These are phyloP conservation scores for Acleris sparsana DNA, from an alignment of 2,888 invertebrate genomes.

Conservation along the genomic window DNA sequence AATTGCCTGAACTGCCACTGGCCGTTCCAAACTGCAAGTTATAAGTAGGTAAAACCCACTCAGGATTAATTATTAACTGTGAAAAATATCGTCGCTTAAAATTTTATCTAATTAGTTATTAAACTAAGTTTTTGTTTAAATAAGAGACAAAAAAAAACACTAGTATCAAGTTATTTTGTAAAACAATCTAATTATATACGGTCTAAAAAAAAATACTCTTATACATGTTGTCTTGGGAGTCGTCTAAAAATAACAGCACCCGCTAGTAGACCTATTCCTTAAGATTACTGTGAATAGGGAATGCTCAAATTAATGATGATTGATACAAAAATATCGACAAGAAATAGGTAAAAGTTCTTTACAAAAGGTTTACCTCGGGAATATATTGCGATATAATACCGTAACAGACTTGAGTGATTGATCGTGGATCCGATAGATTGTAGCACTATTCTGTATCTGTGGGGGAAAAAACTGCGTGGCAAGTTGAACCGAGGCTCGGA, in stretches of 20 bases:
- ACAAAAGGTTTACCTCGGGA: conserved; percentile 31
- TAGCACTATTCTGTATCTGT: conserved; percentile 31
- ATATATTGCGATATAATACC: conserved; percentile 28
- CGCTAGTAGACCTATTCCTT: no score
- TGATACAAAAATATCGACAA: conserved; percentile 23
- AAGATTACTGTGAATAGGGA: no score
- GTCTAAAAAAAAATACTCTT: no score
- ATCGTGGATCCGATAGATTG: conserved; percentile 34
- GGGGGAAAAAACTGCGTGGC: conserved; percentile 29
- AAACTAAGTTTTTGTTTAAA: no score
- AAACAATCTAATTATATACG: no score
- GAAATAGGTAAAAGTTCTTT: conserved; percentile 32
- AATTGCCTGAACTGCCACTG: conserved; percentile 31
- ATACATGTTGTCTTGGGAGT: no score
- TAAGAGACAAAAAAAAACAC: no score
- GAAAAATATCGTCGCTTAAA: not conserved
- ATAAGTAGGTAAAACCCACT: not conserved
- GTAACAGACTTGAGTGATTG: conserved; percentile 31
- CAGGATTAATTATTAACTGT: not conserved
- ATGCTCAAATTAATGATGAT: conserved; percentile 18
- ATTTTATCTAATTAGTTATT: not conserved
- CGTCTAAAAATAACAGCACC: no score
- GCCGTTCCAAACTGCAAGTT: conserved; percentile 30
- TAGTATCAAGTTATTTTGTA: no score
- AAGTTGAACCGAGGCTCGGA: conserved; percentile 42